phyloP scores from a whole-genome alignment of 2,113 vertebrate genomes.

The Heterotis niloticus region DNA sequence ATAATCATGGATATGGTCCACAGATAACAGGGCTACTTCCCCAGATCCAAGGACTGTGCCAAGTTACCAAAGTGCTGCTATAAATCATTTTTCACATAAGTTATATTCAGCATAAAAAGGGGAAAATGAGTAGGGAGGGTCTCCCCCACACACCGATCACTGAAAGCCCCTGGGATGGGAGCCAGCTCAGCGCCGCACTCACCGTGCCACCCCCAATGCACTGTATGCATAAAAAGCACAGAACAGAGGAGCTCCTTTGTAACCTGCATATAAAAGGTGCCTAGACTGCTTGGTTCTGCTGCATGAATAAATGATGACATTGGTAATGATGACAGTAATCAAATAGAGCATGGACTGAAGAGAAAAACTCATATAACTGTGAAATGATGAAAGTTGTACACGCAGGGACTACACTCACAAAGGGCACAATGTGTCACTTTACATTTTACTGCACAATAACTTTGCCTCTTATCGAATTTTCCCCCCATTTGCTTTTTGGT shows the following conservation, averaged over 20 bases:
- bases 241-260: background rate
- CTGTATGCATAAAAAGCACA: background rate
- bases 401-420: slow-evolving; percentile 6
- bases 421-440: slow-evolving; percentile 21
- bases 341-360: background rate
- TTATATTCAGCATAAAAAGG: background rate
- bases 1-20: background rate
- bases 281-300: background rate
- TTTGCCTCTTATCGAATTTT: slow-evolving; percentile 33
- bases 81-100: background rate
- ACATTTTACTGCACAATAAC: slow-evolving; percentile 33
- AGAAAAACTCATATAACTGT: background rate
- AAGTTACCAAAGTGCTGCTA: background rate
- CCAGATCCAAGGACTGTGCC: background rate
- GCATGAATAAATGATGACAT: background rate
- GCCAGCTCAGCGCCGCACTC: too few relatives aligned
- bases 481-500: slow-evolving; percentile 7
- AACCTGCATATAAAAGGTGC: background rate
- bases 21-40: background rate
- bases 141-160: background rate
- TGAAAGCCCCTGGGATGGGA: background rate
- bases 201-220: background rate
- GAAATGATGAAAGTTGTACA: slow-evolving; percentile 24
- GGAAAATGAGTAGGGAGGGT: background rate
- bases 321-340: slow-evolving; percentile 1